Evolutionary conservation across 2,797 vertebrate genomes (phyloP).

Genomic region (Aselliscus stoliczkanus): DNA sequence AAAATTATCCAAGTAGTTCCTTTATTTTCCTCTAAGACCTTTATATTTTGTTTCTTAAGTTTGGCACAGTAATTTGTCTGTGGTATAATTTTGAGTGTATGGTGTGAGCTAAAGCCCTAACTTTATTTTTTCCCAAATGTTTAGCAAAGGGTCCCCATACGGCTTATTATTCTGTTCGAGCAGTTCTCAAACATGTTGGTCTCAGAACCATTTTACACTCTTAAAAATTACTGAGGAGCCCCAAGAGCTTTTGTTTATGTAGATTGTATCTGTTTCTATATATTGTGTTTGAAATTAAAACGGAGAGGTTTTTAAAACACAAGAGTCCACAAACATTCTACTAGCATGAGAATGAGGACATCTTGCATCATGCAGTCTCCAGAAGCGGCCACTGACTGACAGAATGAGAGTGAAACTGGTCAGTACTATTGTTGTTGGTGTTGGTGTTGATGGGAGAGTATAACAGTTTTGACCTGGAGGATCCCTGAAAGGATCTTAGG

Average conservation of each 20-base stretch:
- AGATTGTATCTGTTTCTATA: neutral
- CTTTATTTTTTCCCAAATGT: neutral
- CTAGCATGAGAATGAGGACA: rapidly evolving
- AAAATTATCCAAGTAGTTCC: neutral
- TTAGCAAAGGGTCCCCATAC: neutral
- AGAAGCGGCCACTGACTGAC: rapidly evolving
- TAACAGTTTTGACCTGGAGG: neutral
- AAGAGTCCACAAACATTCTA: rapidly evolving
- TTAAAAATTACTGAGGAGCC: neutral
- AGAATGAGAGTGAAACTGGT: too few relatives aligned
- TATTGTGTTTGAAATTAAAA: neutral
- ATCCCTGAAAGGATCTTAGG: neutral
- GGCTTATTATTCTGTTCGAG: neutral
- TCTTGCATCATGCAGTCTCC: rapidly evolving
- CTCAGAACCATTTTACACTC: neutral
- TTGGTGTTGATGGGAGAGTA: neutral
- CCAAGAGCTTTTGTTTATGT: neutral
- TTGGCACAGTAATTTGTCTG: neutral
- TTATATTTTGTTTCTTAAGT: neutral
- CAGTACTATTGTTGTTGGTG: neutral
- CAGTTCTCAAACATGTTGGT: neutral
- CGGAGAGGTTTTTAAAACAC: neutral
- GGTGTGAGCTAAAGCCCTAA: neutral
- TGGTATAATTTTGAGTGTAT: neutral
- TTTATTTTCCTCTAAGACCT: neutral